Evolutionary conservation across 2,113 vertebrate genomes (phyloP).

Genomic region (Vombatus ursinus): DNA sequence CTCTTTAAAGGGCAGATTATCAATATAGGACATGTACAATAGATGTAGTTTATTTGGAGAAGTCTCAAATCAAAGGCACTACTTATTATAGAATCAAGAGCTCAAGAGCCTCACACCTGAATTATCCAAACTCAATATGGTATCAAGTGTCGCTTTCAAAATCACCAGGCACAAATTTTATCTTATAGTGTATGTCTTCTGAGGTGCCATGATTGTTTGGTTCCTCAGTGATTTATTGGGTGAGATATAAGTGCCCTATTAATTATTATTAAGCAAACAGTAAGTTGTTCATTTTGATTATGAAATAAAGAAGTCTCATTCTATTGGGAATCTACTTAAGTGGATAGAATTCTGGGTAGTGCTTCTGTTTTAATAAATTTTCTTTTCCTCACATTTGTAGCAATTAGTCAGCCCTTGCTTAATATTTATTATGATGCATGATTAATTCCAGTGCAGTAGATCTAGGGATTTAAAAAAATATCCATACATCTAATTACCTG

Average conservation of each 20-base stretch:
- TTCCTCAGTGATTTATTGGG: not conserved
- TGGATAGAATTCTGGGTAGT: not conserved
- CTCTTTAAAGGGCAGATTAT: too few species aligned
- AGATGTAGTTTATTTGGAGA: too few species aligned
- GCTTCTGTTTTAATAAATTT: not conserved
- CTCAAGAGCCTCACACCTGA: too few species aligned
- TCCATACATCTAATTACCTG: not conserved
- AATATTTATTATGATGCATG: not conserved
- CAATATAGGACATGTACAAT: too few species aligned
- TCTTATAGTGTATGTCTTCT: not conserved
- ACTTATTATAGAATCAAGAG: too few species aligned
- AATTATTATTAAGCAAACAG: not conserved
- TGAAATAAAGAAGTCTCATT: not conserved
- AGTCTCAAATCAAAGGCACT: too few species aligned
- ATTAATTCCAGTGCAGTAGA: not conserved
- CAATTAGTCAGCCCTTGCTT: not conserved
- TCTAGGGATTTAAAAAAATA: not conserved
- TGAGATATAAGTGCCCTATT: not conserved
- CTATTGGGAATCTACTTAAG: not conserved
- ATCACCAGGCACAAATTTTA: too few species aligned
- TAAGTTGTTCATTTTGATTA: not conserved
- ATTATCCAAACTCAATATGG: too few species aligned
- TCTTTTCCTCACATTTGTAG: not conserved
- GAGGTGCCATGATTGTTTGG: not conserved
- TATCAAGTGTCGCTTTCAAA: too few species aligned